These are phyloP conservation scores for Halcyon malimbica DNA, from an alignment of 2,113 vertebrate species.

Conservation along the genomic window DNA sequence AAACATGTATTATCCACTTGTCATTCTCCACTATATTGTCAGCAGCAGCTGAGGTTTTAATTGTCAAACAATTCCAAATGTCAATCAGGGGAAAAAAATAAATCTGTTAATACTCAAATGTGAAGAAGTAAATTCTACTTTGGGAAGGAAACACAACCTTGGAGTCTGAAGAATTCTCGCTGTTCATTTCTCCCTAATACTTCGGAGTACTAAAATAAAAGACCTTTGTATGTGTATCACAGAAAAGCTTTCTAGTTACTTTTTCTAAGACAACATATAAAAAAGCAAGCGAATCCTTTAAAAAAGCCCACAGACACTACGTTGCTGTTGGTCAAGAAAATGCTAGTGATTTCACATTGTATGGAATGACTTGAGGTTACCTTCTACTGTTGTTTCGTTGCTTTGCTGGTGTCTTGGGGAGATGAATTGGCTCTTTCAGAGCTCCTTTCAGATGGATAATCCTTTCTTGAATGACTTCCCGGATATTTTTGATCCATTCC, in stretches of 20 bases:
- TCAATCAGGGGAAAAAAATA: background rate
- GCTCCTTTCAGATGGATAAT: slow-evolving; percentile 98
- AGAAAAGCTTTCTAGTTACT: background rate
- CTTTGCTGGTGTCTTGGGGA: slow-evolving; percentile 93
- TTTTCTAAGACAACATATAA: background rate
- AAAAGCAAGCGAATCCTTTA: background rate
- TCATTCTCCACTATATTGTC: background rate
- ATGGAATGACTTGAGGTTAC: slow-evolving; percentile 61
- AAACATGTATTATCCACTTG: background rate
- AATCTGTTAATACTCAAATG: background rate
- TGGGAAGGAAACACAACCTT: background rate
- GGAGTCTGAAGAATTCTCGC: background rate
- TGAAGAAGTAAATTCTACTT: background rate
- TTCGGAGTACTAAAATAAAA: background rate
- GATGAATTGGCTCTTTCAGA: slow-evolving; percentile 94
- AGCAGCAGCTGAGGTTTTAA: background rate
- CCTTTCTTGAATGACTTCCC: slow-evolving; percentile 98
- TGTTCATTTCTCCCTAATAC: background rate
- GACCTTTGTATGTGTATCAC: background rate
- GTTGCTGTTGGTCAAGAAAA: background rate
- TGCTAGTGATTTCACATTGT: background rate
- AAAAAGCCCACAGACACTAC: background rate
- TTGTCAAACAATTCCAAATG: background rate
- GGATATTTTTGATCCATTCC: slow-evolving; percentile 98
- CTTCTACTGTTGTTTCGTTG: slow-evolving; percentile 92